Percentiles rank a stretch among this genome's conserved stretches.
phyloP scores from a whole-genome alignment of 2,113 vertebrate genomes.

The Leptosomus discolor region DNA sequence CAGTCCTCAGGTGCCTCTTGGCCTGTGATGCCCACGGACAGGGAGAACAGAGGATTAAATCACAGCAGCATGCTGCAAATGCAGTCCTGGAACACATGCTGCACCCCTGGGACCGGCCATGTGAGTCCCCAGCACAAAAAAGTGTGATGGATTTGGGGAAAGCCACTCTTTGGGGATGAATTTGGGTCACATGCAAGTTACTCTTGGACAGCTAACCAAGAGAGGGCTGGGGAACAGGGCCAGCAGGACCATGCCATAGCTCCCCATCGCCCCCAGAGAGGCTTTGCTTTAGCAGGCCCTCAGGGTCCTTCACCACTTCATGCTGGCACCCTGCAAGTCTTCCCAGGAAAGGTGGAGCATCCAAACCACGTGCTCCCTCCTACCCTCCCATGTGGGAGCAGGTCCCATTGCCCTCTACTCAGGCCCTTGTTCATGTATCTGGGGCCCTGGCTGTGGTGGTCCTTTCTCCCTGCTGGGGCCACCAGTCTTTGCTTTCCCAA shows the following conservation, averaged over 20 bases:
- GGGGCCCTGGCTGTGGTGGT: neutral
- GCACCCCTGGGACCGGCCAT: neutral
- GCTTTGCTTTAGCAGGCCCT: neutral
- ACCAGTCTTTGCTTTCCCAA: neutral
- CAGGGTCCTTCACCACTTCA: neutral
- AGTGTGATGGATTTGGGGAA: neutral
- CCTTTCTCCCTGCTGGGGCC: neutral
- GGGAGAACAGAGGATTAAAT: neutral
- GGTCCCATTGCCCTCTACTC: neutral
- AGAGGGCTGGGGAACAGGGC: neutral
- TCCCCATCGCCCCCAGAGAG: neutral
- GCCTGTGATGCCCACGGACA: fast-evolving
- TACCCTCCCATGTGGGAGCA: neutral
- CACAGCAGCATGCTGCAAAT: neutral
- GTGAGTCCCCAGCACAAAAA: neutral
- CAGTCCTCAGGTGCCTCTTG: neutral
- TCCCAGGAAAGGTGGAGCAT: neutral
- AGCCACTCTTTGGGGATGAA: fast-evolving
- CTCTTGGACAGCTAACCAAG: neutral
- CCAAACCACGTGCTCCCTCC: neutral
- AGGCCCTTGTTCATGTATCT: neutral
- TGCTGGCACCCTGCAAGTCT: neutral
- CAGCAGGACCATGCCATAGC: fast-evolving
- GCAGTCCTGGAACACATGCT: too few relatives aligned
- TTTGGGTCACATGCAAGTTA: neutral